A percentile compares a stretch with the other conserved stretches of the same genome.
Evolutionary conservation across 2,888 invertebrate species (phyloP).

Genomic region (Melanargia galathea): DNA sequence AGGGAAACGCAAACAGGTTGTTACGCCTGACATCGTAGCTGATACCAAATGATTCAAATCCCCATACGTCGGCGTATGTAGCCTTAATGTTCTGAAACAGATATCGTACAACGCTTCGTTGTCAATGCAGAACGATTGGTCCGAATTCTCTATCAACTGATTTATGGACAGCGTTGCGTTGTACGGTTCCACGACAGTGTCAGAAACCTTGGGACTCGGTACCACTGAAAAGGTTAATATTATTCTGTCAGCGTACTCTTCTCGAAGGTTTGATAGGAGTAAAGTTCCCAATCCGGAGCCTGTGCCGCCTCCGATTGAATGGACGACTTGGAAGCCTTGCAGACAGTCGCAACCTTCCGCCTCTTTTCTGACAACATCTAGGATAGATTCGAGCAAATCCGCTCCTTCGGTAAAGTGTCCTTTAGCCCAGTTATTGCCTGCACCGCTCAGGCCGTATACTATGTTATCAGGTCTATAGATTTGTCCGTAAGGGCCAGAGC

Average conservation of each 20-base stretch:
- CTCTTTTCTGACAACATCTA: slow-evolving; percentile 91
- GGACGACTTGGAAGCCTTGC: slow-evolving; percentile 92
- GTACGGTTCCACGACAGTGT: slow-evolving; percentile 85
- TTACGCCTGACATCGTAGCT: slow-evolving; percentile 93
- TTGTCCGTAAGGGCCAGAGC: slow-evolving; percentile 92
- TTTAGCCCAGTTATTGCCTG: slow-evolving; percentile 78
- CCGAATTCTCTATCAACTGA: slow-evolving; percentile 89
- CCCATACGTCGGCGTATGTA: slow-evolving; percentile 89
- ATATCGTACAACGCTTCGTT: slow-evolving; percentile 89
- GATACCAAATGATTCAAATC: slow-evolving; percentile 92
- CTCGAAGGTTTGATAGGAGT: slow-evolving; percentile 91
- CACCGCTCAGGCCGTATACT: slow-evolving; percentile 85
- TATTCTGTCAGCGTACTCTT: slow-evolving; percentile 94
- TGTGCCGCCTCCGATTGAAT: slow-evolving; percentile 84
- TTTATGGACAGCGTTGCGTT: slow-evolving; percentile 93
- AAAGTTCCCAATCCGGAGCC: slow-evolving; percentile 83
- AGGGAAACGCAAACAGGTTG: slow-evolving; percentile 88
- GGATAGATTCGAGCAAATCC: slow-evolving; percentile 90
- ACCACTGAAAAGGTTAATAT: slow-evolving; percentile 91
- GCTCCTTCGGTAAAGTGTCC: slow-evolving; percentile 97
- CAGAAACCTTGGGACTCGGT: slow-evolving; percentile 91
- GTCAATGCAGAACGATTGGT: slow-evolving; percentile 87
- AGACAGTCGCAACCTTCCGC: slow-evolving; percentile 95
- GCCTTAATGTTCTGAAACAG: slow-evolving; percentile 88
- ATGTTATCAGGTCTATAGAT: slow-evolving; percentile 95